Percentiles rank a stretch among this genome's conserved stretches.
These are phyloP conservation scores for Caenorhabditis japonica DNA, from an alignment of 2,888 invertebrate species.

Conservation along the genomic window DNA sequence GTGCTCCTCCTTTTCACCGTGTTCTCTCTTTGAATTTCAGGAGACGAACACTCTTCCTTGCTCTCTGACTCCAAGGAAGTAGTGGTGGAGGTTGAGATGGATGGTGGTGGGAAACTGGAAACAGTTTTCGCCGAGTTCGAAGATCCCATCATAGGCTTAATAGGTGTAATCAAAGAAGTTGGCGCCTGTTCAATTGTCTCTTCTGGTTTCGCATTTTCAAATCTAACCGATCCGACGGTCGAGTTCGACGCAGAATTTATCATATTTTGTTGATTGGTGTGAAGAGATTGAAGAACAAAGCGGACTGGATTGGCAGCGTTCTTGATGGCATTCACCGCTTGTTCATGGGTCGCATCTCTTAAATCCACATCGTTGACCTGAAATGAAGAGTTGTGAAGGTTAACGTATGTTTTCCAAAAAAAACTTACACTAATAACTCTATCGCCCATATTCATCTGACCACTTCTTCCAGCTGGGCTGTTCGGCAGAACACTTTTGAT, in stretches of 20 bases:
- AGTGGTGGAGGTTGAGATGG: slow-evolving; percentile 37
- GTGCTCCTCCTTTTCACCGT: slow-evolving; percentile 34
- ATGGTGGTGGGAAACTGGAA: slow-evolving; percentile 18
- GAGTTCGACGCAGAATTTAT: slow-evolving; percentile 65
- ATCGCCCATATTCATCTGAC: slow-evolving; percentile 81
- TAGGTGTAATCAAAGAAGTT: slow-evolving; percentile 26
- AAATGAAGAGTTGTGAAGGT: too few relatives aligned
- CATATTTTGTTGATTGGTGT: slow-evolving; percentile 66
- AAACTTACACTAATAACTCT: slow-evolving; percentile 79
- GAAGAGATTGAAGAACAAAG: slow-evolving; percentile 89
- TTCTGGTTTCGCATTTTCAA: slow-evolving; percentile 51
- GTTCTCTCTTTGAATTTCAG: slow-evolving; percentile 40
- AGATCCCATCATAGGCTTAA: slow-evolving; percentile 44
- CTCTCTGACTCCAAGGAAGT: slow-evolving; percentile 46
- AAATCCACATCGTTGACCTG: slow-evolving; percentile 91
- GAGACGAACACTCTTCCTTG: slow-evolving; percentile 40
- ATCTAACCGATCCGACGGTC: slow-evolving; percentile 60
- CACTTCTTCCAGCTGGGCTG: slow-evolving; percentile 92
- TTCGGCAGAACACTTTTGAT: slow-evolving; percentile 94
- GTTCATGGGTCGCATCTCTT: slow-evolving; percentile 90
- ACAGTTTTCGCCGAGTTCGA: slow-evolving; percentile 12
- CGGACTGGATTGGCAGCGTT: slow-evolving; percentile 89
- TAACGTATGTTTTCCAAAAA: too few relatives aligned
- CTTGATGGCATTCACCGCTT: slow-evolving; percentile 93
- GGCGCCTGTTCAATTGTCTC: slow-evolving; percentile 28